Conservation (phyloP, 2,888 invertebrate genomes). For the Romanomermis culicivorax region DNA sequence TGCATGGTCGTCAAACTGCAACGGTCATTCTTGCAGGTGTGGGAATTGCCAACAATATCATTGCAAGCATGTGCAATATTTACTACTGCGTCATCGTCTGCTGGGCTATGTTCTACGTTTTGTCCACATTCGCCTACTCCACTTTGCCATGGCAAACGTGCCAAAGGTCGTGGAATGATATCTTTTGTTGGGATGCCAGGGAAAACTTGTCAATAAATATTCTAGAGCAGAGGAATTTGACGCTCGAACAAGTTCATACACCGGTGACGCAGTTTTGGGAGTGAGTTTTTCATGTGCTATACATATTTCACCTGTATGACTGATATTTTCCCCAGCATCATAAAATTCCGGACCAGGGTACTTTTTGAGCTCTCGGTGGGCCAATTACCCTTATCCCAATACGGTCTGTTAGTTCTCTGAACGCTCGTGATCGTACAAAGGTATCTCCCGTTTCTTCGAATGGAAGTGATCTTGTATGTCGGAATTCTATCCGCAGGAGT, state of each 20-base stretch:
- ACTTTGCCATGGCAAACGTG: conserved; percentile 26
- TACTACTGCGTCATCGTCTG: conserved; percentile 28
- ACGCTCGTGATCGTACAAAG: no score
- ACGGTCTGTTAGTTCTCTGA: no score
- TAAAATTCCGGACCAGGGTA: no score
- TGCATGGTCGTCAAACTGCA: not conserved
- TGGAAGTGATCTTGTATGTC: no score
- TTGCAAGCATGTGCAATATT: conserved; percentile 26
- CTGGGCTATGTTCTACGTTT: conserved; percentile 29
- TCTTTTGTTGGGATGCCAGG: not conserved
- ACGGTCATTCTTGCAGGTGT: conserved; percentile 18
- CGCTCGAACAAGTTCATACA: conserved; percentile 14
- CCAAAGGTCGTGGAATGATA: conserved; percentile 8
- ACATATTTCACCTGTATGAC: no score
- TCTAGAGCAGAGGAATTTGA: not conserved
- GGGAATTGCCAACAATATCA: conserved; percentile 28
- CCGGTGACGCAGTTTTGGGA: conserved; percentile 29
- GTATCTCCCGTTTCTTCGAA: no score
- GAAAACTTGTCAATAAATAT: not conserved
- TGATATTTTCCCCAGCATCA: no score
- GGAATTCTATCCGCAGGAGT: no score
- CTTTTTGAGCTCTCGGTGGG: no score
- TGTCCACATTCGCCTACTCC: conserved; percentile 20
- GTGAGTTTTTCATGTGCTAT: conserved; percentile 14
- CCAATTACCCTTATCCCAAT: no score